Conservation (phyloP, 2,113 vertebrate species). For the Physeter macrocephalus region DNA sequence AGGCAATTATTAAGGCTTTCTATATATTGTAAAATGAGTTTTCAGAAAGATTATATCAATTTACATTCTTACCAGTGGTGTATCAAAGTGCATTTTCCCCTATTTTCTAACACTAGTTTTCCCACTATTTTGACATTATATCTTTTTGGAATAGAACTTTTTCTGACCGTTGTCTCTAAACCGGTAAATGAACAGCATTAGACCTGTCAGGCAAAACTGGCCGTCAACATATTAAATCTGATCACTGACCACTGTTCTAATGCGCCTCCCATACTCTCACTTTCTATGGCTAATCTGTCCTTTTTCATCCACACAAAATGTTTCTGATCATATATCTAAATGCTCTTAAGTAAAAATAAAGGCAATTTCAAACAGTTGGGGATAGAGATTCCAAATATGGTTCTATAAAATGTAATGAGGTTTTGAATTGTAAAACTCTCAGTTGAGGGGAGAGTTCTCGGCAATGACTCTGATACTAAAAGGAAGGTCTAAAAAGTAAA, state of each 20-base stretch:
- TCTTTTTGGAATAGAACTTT: background rate
- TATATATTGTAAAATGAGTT: slow-evolving; percentile 10
- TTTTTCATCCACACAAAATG: background rate
- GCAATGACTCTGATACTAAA: background rate
- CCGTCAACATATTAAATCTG: background rate
- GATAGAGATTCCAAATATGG: slow-evolving; percentile 40
- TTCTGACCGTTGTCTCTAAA: background rate
- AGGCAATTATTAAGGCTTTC: slow-evolving; percentile 28
- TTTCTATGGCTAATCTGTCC: slow-evolving; percentile 10
- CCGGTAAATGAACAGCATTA: background rate
- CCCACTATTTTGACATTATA: slow-evolving; percentile 1
- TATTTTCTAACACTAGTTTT: background rate
- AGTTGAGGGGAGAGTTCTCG: background rate
- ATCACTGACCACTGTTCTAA: background rate
- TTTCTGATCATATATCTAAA: slow-evolving; percentile 39
- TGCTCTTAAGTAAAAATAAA: slow-evolving; percentile 48
- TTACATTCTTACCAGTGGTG: background rate
- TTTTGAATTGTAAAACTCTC: slow-evolving; percentile 20
- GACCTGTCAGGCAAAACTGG: background rate
- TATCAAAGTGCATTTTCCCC: background rate
- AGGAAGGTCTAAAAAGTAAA: slow-evolving; percentile 45
- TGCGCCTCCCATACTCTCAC: background rate
- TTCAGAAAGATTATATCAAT: slow-evolving; percentile 31
- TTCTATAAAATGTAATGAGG: slow-evolving; percentile 22
- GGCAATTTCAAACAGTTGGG: slow-evolving; percentile 15